Evolutionary conservation across 2,888 invertebrate species (phyloP).

Genomic region (Caenorhabditis sp.): DNA sequence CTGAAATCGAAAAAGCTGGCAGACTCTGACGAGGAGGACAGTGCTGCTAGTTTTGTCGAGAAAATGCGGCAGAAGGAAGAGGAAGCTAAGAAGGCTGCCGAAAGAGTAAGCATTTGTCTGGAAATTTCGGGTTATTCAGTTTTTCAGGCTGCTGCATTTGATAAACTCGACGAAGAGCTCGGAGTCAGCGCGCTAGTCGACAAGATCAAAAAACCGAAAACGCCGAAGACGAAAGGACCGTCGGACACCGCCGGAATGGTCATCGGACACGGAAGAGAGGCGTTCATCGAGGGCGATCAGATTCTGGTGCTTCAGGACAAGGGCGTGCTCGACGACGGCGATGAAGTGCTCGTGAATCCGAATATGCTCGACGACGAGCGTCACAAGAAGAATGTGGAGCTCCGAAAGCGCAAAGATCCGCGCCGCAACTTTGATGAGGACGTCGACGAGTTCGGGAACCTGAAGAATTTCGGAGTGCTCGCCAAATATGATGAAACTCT

Average conservation of each 20-base stretch:
- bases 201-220: conserved; percentile 83
- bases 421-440: conserved; percentile 84
- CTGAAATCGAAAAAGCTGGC: conserved; percentile 70
- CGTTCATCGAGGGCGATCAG: conserved; percentile 82
- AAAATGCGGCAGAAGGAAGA: conserved; percentile 86
- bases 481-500: conserved; percentile 96
- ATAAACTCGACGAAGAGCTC: conserved; percentile 95
- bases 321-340: conserved; percentile 87
- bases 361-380: conserved; percentile 80
- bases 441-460: conserved; percentile 82
- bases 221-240: conserved; percentile 31
- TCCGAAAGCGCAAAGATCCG: conserved; percentile 87
- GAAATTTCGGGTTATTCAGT: not conserved
- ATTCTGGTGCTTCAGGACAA: conserved; percentile 95
- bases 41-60: conserved; percentile 85
- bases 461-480: conserved; percentile 82
- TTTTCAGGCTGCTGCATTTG: conserved; percentile 89
- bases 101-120: conserved; percentile 80
- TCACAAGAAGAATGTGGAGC: conserved; percentile 85
- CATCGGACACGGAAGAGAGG: conserved; percentile 86
- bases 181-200: conserved; percentile 90
- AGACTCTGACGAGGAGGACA: conserved; percentile 70
- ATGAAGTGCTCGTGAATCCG: conserved; percentile 89
- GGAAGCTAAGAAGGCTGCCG: conserved; percentile 89
- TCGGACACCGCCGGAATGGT: conserved; percentile 84